Evolutionary conservation across 2,888 invertebrate genomes (phyloP).

Genomic region (Metalampra italica): DNA sequence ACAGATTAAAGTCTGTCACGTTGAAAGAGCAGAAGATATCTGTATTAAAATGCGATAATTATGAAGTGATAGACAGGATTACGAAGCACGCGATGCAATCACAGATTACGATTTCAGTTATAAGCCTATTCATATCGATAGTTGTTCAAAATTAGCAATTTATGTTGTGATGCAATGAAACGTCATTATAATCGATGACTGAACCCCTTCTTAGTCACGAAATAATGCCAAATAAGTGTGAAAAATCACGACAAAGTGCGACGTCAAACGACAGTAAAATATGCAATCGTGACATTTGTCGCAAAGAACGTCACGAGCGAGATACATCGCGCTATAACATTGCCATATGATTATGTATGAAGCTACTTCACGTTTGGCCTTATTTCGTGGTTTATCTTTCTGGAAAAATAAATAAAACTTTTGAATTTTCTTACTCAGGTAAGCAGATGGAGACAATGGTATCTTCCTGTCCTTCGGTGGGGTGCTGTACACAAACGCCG

Average conservation of each 20-base stretch:
- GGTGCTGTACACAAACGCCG: constrained; percentile 72
- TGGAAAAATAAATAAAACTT: background rate
- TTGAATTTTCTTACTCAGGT: constrained; percentile 59
- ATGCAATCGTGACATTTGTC: background rate
- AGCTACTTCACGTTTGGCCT: constrained; percentile 6
- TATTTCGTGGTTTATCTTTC: constrained; percentile 1
- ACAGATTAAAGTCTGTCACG: too few species aligned
- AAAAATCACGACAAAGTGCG: background rate
- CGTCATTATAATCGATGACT: background rate
- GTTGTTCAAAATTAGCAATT: background rate
- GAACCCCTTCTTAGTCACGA: background rate
- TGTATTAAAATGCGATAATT: constrained; percentile 1
- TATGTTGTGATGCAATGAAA: background rate
- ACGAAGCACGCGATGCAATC: constrained; percentile 5
- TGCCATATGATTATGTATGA: background rate
- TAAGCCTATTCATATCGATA: background rate
- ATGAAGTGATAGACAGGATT: background rate
- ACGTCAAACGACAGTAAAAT: background rate
- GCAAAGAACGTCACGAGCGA: background rate
- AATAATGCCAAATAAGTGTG: background rate
- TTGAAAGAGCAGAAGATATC: background rate
- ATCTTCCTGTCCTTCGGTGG: constrained; percentile 71
- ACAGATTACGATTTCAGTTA: background rate
- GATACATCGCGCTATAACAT: background rate
- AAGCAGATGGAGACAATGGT: constrained; percentile 64